Percentiles rank a stretch among this genome's conserved stretches.
phyloP scores from a whole-genome alignment of 2,113 vertebrate genomes.

The Vireo altiloquus region DNA sequence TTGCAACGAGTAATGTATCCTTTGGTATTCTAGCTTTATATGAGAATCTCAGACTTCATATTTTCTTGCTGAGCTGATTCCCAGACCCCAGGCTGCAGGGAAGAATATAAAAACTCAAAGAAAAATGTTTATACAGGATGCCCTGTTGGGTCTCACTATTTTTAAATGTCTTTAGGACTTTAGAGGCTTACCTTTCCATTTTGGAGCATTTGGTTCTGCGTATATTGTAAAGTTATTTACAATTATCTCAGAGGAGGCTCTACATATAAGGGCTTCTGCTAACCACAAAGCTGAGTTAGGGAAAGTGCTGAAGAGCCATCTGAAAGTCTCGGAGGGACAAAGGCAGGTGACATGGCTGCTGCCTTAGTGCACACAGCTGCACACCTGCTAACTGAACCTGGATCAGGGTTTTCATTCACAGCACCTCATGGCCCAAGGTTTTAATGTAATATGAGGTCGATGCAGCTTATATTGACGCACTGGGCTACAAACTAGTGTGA shows the following conservation, averaged over 20 bases:
- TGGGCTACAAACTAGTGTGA: not conserved
- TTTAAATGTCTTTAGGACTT: not conserved
- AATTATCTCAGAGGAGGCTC: not conserved
- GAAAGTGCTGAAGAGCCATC: not conserved
- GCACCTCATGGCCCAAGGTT: not conserved
- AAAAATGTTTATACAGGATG: not conserved
- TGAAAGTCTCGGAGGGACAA: not conserved
- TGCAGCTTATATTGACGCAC: not conserved
- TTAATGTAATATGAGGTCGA: rapidly evolving
- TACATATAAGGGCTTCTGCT: not conserved
- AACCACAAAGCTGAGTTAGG: not conserved
- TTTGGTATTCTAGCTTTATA: not conserved
- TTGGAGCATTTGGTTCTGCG: not conserved
- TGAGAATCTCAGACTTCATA: not conserved
- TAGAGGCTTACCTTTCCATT: not conserved
- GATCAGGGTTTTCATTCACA: not conserved
- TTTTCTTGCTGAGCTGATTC: not conserved
- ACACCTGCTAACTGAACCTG: not conserved
- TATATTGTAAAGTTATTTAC: not conserved
- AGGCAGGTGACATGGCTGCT: rapidly evolving
- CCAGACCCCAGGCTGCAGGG: not conserved
- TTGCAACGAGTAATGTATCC: not conserved
- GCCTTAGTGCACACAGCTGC: not conserved
- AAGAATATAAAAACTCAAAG: not conserved
- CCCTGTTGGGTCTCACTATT: not conserved